Base-by-base conservation (phyloP, 2,113 vertebrate species). In the Pluvialis apricaria region DNA sequence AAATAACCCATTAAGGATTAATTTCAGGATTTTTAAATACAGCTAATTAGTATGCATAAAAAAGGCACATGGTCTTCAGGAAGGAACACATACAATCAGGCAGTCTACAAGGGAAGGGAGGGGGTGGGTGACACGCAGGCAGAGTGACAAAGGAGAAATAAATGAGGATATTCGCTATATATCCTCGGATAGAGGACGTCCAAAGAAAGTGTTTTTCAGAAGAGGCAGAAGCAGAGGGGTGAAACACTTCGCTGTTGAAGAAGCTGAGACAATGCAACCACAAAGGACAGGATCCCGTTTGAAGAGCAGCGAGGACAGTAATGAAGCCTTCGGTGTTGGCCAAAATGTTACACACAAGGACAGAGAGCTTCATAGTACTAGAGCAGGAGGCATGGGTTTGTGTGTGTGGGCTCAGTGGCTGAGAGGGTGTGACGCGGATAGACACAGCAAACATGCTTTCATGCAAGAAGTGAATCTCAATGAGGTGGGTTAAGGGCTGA, bases 1-100 rank as follows among this genome's bases (percentile, higher is more conserved):
- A 95, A 95, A 94, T 95, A 97, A 73, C 52, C 51, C 84, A 82
- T 75, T 92, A 84, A 70, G 61, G 64, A 94, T 94, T 93, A 87
- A 95, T 94, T 89, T 94, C 47, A 71, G 87, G 45, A 91, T 87
- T 96, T 91, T 88, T 11, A 75, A 97, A 91, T 93, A 81, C 52
- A 70, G 51, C 34, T 78, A 71, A 87, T 93, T 93, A 94, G 96
- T 84, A 94, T 75, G 92, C 81, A 89, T 25, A 89, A 70, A 64
- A 93, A 83, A 92, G 81, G 47, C 60, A 62, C 77, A 58, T 3
- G 81, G 83, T 86, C 71, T 92, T 49, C 49, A 52, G 89, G 77
- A 91, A 92, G 77, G 51, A 87, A 73, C 60, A 32, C 42, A 62
- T 45, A 81, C 49, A 64, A 32, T 47, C 66, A 75, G 22, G 20